phyloP scores from a whole-genome alignment of 2,113 vertebrate species.

The Isurus oxyrinchus region DNA sequence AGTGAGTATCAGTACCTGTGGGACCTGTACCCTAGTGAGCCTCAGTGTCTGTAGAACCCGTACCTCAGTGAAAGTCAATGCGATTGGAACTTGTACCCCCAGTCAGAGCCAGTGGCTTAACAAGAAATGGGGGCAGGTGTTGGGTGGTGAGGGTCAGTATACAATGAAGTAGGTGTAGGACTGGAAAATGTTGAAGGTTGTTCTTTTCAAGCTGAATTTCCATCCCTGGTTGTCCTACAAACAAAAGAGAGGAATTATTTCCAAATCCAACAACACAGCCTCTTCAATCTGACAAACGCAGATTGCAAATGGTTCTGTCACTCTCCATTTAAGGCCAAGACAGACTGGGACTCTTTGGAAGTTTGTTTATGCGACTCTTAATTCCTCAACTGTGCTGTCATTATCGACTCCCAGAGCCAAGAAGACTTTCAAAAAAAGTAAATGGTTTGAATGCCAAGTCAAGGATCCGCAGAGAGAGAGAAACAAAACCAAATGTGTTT shows the following conservation, averaged over 20 bases:
- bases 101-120: no score
- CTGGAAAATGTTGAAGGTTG: not conserved
- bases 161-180: not conserved
- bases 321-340: not conserved
- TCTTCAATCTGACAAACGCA: not conserved
- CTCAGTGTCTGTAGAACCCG: no score
- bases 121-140: no score
- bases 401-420: not conserved
- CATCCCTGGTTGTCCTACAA: not conserved
- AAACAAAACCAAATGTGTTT: not conserved
- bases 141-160: not conserved
- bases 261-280: not conserved
- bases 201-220: not conserved
- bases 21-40: no score
- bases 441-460: not conserved
- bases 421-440: not conserved
- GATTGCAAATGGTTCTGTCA: not conserved
- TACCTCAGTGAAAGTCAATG: no score
- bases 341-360: not conserved
- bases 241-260: not conserved
- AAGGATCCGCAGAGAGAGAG: not conserved
- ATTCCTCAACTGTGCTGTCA: slow-evolving; percentile 9
- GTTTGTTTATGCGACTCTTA: not conserved
- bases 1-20: no score
- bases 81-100: no score